Conservation (phyloP, 1,140 invertebrate genomes). For the Aphaenogaster floridana region DNA sequence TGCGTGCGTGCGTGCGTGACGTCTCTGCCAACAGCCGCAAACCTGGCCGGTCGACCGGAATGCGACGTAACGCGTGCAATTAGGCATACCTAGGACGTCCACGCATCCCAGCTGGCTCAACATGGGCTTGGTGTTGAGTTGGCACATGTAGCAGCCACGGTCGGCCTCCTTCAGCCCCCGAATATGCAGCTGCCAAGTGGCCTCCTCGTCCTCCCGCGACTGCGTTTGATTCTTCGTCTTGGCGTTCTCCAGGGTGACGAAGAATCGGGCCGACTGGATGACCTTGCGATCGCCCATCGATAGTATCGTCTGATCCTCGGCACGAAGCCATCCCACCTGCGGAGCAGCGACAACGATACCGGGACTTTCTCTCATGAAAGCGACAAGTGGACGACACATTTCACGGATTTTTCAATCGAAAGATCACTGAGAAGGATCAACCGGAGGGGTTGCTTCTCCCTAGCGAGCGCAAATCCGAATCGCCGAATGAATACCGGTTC, state of each 20-base stretch:
- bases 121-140: slow-evolving; percentile 96
- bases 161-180: slow-evolving; percentile 86
- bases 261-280: slow-evolving; percentile 87
- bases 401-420: background rate
- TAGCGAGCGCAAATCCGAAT: background rate
- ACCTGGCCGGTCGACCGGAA: slow-evolving; percentile 73
- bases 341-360: slow-evolving; percentile 52
- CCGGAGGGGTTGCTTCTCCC: background rate
- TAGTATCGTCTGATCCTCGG: slow-evolving; percentile 88
- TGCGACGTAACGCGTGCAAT: slow-evolving; percentile 81
- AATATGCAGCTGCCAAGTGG: slow-evolving; percentile 87
- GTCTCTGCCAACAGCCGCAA: slow-evolving; percentile 69
- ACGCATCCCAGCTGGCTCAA: slow-evolving; percentile 95
- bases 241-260: slow-evolving; percentile 86
- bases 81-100: slow-evolving; percentile 92
- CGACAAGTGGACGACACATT: background rate
- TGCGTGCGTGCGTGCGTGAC: slow-evolving; percentile 59
- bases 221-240: slow-evolving; percentile 80
- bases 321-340: slow-evolving; percentile 89
- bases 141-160: slow-evolving; percentile 93
- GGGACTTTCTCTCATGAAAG: background rate
- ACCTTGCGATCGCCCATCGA: slow-evolving; percentile 88
- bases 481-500: background rate
- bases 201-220: slow-evolving; percentile 80
- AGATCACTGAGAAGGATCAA: background rate